Conservation (phyloP, 2,888 invertebrate species). For the Macrosoma leucophasiata region DNA sequence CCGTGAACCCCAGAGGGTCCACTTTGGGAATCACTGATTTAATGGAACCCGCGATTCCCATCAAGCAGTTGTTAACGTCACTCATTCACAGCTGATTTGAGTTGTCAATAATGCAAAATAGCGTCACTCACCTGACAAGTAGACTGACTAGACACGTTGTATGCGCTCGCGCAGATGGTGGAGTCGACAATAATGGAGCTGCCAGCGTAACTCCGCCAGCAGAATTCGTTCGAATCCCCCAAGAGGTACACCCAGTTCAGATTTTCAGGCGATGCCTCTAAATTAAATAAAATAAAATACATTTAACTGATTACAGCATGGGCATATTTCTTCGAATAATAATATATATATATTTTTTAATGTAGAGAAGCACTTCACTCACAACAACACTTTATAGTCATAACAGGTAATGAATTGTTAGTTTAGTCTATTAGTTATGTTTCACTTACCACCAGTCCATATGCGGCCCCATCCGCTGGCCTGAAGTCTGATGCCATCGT, state of each 20-base stretch:
- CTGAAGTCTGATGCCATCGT: slow-evolving; percentile 30
- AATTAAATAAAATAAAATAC: too few species aligned
- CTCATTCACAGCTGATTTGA: neutral
- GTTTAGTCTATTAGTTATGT: neutral
- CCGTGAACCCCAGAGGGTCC: too few species aligned
- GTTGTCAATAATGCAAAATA: too few species aligned
- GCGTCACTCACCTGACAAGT: slow-evolving; percentile 49
- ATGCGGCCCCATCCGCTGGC: slow-evolving; percentile 51
- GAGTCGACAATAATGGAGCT: slow-evolving; percentile 40
- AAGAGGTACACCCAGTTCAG: slow-evolving; percentile 51
- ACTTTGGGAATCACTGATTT: too few species aligned
- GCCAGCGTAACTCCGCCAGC: slow-evolving; percentile 30
- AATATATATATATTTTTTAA: too few species aligned
- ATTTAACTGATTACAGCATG: too few species aligned
- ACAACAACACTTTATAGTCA: too few species aligned
- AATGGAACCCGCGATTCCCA: too few species aligned
- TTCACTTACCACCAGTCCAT: slow-evolving; percentile 34
- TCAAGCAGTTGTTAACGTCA: too few species aligned
- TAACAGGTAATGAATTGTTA: too few species aligned
- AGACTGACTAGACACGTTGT: slow-evolving; percentile 51
- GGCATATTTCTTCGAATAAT: too few species aligned
- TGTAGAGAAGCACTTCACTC: too few species aligned
- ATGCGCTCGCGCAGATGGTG: slow-evolving; percentile 47
- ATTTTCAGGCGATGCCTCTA: slow-evolving; percentile 37
- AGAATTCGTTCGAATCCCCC: slow-evolving; percentile 38